Base-by-base conservation (phyloP, 2,888 invertebrate species). In the Macrosoma leucophasiata region DNA sequence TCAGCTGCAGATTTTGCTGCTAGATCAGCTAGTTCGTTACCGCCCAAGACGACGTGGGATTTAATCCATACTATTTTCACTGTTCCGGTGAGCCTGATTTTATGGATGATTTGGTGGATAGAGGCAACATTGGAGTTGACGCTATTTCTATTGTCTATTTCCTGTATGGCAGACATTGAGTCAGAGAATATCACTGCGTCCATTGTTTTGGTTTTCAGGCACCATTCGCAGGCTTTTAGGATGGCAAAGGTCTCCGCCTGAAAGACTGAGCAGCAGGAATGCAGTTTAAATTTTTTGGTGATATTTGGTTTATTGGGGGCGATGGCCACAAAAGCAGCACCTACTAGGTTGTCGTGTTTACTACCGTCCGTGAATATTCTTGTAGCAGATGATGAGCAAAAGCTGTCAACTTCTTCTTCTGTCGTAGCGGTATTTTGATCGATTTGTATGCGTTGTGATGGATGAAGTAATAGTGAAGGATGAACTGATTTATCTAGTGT, bases 171-270 rank as follows among this genome's bases (percentile, higher is more conserved):
- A 3, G 36, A 36, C 11, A 23, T 27, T 15, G 29, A 27, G 13
- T 36, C 40, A 1, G 36, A 21, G 1, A 41, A 7, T 1, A 34
- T 28, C 1, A n/a, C 19, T 12, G 24, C 1, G 5, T 11, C 12
- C n/a, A 12, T 12, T 3, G 18, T 22, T 3, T 18, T 3, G 3
- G 8, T 29, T 2, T 3, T 13, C 1, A 14, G 7, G 1, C 17
- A 4, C 17, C 13, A 25, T 7, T 13, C 7, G 18, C 21, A 26
- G 2, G 34, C 34, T 7, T 21, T 15, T 1, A 13, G 2, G 3
- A 39, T 36, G 2, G 42, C 36, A 0, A 39, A 19, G 3, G 39
- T 7, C 17, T 40, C 43, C 0, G 39, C 40, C 11, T 43, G 43
- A 7, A 25, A 43, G 0, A 43, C 43, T 4, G 40, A 40, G 22